Evolutionary conservation across 2,113 vertebrate genomes (phyloP).

Genomic region (cat (Felis catus)): F.catus_Fca126_mat1.0 CM031413.1:35486501-35487000

Average conservation of each 20-base stretch:
- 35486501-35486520: background rate
- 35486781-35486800: background rate
- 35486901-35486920: conserved; percentile 25
- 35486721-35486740: background rate
- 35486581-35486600: background rate
- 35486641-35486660: background rate
- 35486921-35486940: background rate
- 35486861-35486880: conserved; percentile 1
- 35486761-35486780: background rate
- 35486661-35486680: background rate
- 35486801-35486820: background rate
- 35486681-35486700: background rate
- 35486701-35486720: background rate
- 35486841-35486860: conserved; percentile 32
- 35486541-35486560: background rate
- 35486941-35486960: background rate
- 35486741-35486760: background rate
- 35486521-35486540: background rate
- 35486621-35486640: background rate
- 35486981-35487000: background rate
- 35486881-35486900: conserved; percentile 13
- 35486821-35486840: background rate
- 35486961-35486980: background rate
- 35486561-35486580: background rate
- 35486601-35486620: background rate